Evolutionary conservation across 2,797 vertebrate species (phyloP).

Genomic region (Micropoecilia bifurca): DNA sequence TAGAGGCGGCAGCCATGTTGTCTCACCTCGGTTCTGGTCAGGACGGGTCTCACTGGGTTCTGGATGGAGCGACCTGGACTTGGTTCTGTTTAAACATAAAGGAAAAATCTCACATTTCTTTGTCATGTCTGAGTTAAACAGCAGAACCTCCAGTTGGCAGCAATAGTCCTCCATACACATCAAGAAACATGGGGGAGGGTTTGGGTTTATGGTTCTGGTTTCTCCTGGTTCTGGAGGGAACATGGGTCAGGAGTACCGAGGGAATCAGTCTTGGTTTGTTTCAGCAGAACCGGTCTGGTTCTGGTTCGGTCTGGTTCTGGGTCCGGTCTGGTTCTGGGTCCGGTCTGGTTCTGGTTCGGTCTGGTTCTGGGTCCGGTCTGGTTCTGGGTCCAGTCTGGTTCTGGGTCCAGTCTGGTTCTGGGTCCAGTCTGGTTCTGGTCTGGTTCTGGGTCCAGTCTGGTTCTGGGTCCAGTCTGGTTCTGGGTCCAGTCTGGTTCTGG

Average conservation of each 20-base stretch:
- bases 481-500: no score
- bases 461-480: no score
- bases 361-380: no score
- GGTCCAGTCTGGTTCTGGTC: no score
- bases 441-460: no score
- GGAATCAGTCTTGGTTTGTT: background rate
- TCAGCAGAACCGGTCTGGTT: background rate
- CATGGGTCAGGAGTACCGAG: background rate
- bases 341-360: no score
- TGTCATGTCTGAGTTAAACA: background rate
- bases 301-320: background rate
- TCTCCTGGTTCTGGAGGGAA: no score
- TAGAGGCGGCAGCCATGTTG: background rate
- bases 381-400: no score
- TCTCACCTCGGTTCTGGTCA: background rate
- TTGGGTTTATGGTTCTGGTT: background rate
- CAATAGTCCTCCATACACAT: background rate
- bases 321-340: no score
- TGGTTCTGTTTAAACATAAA: background rate
- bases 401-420: no score
- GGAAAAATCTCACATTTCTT: background rate
- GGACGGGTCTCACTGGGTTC: background rate
- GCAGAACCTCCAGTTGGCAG: background rate
- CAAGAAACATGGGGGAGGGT: background rate
- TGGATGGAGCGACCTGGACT: background rate